Evolutionary conservation across 1,140 invertebrate species (phyloP), one percentile per base, ranked within the genome.

Genomic region (Zaprionus capensis): DNA sequence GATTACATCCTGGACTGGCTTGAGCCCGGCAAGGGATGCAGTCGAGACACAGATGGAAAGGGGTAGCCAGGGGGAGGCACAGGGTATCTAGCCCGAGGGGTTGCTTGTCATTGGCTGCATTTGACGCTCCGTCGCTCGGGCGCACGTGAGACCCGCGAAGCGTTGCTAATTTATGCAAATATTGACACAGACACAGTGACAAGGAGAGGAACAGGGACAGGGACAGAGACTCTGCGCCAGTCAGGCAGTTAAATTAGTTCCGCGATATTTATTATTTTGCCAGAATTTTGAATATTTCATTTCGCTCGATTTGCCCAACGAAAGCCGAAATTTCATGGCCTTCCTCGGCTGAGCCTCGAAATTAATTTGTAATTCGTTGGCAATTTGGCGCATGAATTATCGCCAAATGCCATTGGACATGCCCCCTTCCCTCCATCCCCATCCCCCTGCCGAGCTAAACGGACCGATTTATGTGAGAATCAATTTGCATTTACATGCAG

Each of bases 221-320:
- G 7, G 7, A 31, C 11, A 12, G 31, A 17, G 31, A 20, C 28
- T 15, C 28, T 15, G 31, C 53, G 15, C 38, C 26, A 34, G 15
- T 38, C 20, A 61, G 79, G 73, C 82, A 63, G 80, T 91, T 90
- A 77, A 91, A 91, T 91, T 91, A 76, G 90, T 91, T 91, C 78
- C 85, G 75, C 80, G 75, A 91, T 91, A 91, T 91, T 91, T 91
- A 91, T 91, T 91, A 91, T 91, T 91, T 88, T 82, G 73, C 75
- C 81, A 72, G 38, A 87, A 82, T 88, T 88, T 82, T 82, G 79
- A 88, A 91, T 91, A 88, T 91, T 88, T 83, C 66, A 85, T 91
- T 91, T 84, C 20, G 63, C 57, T 59, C 67, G 63, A 81, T 83
- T 85, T 64, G 56, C 71, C 59, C 57, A 58, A 63, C 55, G 34